phyloP scores from a whole-genome alignment of 2,797 vertebrate genomes.

The Galago senegalensis region DNA sequence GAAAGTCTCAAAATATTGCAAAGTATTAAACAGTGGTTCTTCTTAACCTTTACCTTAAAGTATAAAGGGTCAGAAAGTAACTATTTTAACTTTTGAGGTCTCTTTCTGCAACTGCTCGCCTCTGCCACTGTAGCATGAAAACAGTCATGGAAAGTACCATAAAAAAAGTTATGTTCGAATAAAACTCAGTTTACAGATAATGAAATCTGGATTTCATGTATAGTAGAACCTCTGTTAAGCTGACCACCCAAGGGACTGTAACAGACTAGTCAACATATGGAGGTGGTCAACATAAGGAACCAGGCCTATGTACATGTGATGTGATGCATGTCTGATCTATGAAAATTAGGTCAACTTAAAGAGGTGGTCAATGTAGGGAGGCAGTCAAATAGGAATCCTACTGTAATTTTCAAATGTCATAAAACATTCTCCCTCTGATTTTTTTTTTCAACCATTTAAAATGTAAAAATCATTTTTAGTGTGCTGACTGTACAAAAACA shows the following conservation, averaged over 20 bases:
- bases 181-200: not conserved
- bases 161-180: slow-evolving; percentile 28
- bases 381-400: no score
- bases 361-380: no score
- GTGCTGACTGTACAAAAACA: slow-evolving; percentile 36
- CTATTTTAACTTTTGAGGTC: not conserved
- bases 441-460: slow-evolving; percentile 31
- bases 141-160: not conserved
- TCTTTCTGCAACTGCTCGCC: slow-evolving; percentile 3
- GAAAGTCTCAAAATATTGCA: slow-evolving; percentile 33
- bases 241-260: no score
- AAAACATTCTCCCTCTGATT: not conserved
- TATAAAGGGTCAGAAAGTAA: not conserved
- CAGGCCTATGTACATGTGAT: no score
- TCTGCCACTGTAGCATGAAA: not conserved
- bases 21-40: slow-evolving; percentile 14
- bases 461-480: slow-evolving; percentile 35
- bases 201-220: not conserved
- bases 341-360: no score
- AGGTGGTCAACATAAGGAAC: no score
- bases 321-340: no score
- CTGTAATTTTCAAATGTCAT: slow-evolving; percentile 53
- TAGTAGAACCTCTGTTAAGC: no score
- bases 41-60: slow-evolving; percentile 41
- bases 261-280: no score